Evolutionary conservation across 2,113 vertebrate genomes (phyloP), one percentile per base, ranked within the genome.

Genomic region (Elephas maximus): DNA sequence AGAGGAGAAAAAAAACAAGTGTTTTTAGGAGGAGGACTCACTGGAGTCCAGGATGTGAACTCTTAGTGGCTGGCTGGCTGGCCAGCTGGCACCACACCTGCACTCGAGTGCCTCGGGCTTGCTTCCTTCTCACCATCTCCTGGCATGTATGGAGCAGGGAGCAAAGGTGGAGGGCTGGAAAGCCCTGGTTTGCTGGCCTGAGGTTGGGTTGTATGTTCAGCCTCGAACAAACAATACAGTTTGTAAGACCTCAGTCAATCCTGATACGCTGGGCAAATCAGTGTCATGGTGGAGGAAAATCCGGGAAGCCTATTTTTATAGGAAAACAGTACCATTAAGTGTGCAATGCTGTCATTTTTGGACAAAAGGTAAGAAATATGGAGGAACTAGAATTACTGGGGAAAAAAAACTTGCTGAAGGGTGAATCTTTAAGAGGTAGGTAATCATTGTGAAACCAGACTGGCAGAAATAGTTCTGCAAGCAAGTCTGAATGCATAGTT

Each of bases 11-110:
- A 97, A 98, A 97, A 62, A 67, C 96, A 95, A 98, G 97, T 97
- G 98, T 98, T 98, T 98, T 98, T 97, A 97, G 97, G 94, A 98
- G 92, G 92, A 90, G 85, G 97, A 98, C 98, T 95, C 95, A 67
- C 80, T 85, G 91, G 95, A 97, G 96, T 96, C 94, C 93, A 94
- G 74, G 94, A 96, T 93, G 91, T 85, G 98, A 97, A 96, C 96
- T 98, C 91, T 98, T 98, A 97, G 98, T 91, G 89, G 91, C 92
- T 67, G 93, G 84, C 93, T 90, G 84, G 80, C 91, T 18, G 62
- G 96, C 97, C 88, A 82, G 84, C 2, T 0, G 92, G 84, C 89
- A 89, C 90, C 84, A 82, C 45, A 87, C 53, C 95, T 95, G 93
- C 65, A 76, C 71, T 88, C 62, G 90, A 95, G 96, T 96, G 96